phyloP scores from a whole-genome alignment of 1,140 invertebrate species.

The Drosophila grimshawi region DNA sequence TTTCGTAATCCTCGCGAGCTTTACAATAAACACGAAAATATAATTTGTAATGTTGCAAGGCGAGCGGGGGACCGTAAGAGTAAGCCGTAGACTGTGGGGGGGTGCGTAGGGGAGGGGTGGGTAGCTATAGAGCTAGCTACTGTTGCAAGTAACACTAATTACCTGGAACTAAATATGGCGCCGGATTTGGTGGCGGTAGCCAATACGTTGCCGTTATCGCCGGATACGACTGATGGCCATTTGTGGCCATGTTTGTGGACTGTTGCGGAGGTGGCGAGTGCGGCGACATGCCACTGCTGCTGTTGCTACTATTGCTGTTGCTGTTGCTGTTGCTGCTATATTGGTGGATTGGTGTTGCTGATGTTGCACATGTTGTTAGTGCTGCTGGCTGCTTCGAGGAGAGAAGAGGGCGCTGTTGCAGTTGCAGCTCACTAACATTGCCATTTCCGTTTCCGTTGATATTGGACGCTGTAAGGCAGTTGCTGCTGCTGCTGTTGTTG shows the following conservation, averaged over 20 bases:
- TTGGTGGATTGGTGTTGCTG: slow-evolving; percentile 27
- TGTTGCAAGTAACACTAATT: slow-evolving; percentile 78
- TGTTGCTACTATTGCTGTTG: slow-evolving; percentile 29
- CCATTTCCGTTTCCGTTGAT: slow-evolving; percentile 80
- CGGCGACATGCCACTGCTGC: slow-evolving; percentile 53
- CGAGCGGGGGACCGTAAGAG: slow-evolving; percentile 29
- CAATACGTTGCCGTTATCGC: slow-evolving; percentile 92
- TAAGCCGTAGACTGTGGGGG: background rate
- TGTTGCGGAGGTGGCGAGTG: slow-evolving; percentile 59
- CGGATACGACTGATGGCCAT: slow-evolving; percentile 87
- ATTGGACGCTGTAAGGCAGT: slow-evolving; percentile 47
- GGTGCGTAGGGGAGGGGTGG: background rate
- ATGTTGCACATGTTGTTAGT: slow-evolving; percentile 56
- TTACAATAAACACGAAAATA: slow-evolving; percentile 82
- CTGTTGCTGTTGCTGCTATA: slow-evolving; percentile 35
- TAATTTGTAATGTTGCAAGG: slow-evolving; percentile 72
- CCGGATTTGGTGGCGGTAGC: slow-evolving; percentile 90
- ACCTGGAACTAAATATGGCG: slow-evolving; percentile 92
- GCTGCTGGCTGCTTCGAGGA: slow-evolving; percentile 31
- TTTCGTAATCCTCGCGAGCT: slow-evolving; percentile 74
- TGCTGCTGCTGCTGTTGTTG: slow-evolving; percentile 41
- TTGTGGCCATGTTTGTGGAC: slow-evolving; percentile 80
- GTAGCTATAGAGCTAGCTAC: slow-evolving; percentile 6
- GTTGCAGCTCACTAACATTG: slow-evolving; percentile 63
- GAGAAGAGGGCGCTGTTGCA: slow-evolving; percentile 54